Evolutionary conservation across 1,140 invertebrate genomes (phyloP).

Genomic region (Drosophila willistoni): DNA sequence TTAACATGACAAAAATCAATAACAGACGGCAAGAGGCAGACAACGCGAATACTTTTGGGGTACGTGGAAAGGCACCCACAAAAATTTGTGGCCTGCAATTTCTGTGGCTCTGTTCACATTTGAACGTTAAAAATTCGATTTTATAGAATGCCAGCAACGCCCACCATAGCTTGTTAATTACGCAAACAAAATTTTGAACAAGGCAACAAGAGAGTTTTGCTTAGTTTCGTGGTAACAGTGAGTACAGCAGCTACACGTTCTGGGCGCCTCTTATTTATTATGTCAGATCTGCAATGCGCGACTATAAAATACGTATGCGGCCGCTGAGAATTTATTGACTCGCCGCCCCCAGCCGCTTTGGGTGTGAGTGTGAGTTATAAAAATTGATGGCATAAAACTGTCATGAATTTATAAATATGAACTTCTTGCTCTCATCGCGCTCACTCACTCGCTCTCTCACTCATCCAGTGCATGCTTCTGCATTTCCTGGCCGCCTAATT

Average conservation of each 20-base stretch:
- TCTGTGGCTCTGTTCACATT: constrained; percentile 74
- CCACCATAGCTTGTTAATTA: constrained; percentile 40
- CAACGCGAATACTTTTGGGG: not conserved
- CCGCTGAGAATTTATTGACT: constrained; percentile 80
- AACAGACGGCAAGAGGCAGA: constrained; percentile 21
- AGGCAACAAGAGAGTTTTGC: constrained; percentile 18
- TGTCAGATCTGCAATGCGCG: constrained; percentile 83
- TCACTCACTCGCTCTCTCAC: not conserved
- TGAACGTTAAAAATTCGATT: constrained; percentile 83
- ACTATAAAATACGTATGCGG: constrained; percentile 80
- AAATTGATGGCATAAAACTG: constrained; percentile 79
- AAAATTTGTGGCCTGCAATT: constrained; percentile 24
- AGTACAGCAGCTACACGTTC: constrained; percentile 62
- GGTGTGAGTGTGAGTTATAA: constrained; percentile 81
- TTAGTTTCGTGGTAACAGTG: constrained; percentile 50
- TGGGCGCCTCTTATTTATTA: constrained; percentile 81
- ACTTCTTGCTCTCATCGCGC: not conserved
- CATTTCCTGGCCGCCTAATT: constrained; percentile 48
- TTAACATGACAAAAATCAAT: constrained; percentile 70
- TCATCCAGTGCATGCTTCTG: not conserved
- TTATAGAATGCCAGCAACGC: constrained; percentile 81
- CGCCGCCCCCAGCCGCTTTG: constrained; percentile 64
- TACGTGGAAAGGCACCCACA: constrained; percentile 23
- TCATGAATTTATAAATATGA: constrained; percentile 71
- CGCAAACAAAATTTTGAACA: constrained; percentile 17